Base-by-base conservation (phyloP, 2,888 invertebrate genomes). In the Drosophila flavopinicola region DNA sequence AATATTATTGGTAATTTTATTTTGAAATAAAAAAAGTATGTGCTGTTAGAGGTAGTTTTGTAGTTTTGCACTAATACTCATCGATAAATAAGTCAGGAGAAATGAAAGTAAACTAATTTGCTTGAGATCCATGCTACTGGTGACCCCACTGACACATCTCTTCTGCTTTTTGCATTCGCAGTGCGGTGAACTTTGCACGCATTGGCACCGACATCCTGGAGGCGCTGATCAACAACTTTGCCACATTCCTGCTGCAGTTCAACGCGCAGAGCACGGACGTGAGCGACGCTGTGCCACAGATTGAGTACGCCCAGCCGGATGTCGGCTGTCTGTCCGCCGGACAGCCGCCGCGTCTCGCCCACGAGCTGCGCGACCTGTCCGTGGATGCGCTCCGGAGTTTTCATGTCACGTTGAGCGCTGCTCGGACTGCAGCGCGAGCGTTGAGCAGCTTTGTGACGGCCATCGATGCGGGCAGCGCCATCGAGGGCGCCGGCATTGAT, bases 181-280 rank as follows among this genome's bases (percentile, higher is more conserved):
- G 89, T 9, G 75, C 90, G 1, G 75, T 90, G 0, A 91, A 91
- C 58, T 91, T 91, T 66, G 91, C 91, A 2, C 88, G 91, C 23
- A 85, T 91, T 17, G 91, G 91, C 15, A 80, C 88, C 0, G 91
- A 91, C 38, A 88, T 91, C n/a, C 65, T 90, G 47, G 90, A 90
- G 70, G 75, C 82, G n/a, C 58, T 91, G 10, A 85, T 91, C 23
- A 87, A 89, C 47, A 87, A 84, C 6, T 78, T 90, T 24, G 74
- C 88, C 10, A 76, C 87, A 1, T 88, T 90, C 54, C 83, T 88
- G 41, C 87, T 88, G 53, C 90, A 90, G 59, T 90, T 88, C 56
- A 90, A 90, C 53, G 87, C 83, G 10, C 89, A 89, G 37, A 70
- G 75, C 45, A 35, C 60, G 10, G 78, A 75, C 17, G 20, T 77